Percentiles rank a stretch among this genome's conserved stretches.
phyloP scores from a whole-genome alignment of 2,113 vertebrate species.

The Euleptes europaea region DNA sequence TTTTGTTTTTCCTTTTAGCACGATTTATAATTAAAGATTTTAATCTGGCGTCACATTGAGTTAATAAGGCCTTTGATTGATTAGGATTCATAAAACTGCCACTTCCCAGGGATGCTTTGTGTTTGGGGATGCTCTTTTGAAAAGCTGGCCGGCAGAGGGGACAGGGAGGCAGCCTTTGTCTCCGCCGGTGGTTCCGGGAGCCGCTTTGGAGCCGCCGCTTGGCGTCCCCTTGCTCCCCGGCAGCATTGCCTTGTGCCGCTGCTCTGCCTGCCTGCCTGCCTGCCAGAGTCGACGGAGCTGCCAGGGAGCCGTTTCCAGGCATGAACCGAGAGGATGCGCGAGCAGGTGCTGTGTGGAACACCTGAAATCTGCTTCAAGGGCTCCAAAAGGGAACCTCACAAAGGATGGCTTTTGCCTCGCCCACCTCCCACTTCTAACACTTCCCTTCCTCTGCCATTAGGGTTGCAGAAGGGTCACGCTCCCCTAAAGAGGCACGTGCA shows the following conservation, averaged over 20 bases:
- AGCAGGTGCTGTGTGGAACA: no score
- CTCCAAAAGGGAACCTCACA: no score
- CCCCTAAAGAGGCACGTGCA: neutral
- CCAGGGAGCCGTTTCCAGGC: constrained; percentile 54
- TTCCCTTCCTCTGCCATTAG: constrained; percentile 72
- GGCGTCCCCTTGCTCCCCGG: constrained; percentile 71
- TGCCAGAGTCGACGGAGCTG: constrained; percentile 72
- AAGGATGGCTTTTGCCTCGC: constrained; percentile 7
- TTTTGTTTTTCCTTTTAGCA: constrained; percentile 87
- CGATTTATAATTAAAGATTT: constrained; percentile 91
- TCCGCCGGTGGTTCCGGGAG: constrained; percentile 69
- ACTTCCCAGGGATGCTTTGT: constrained; percentile 84
- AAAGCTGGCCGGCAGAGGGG: constrained; percentile 77
- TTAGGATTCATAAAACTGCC: constrained; percentile 88
- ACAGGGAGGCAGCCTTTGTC: constrained; percentile 82
- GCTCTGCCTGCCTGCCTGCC: no score
- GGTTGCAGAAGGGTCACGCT: constrained; percentile 59
- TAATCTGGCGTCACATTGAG: constrained; percentile 88
- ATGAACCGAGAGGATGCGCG: neutral
- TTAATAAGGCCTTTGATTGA: constrained; percentile 89
- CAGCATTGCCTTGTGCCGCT: constrained; percentile 74
- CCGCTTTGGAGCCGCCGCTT: constrained; percentile 57
- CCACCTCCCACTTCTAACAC: constrained; percentile 51
- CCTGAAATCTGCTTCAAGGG: neutral
- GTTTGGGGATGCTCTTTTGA: constrained; percentile 81